Evolutionary conservation across 2,113 vertebrate species (phyloP).

Genomic region (Oreochromis spilurus): DNA sequence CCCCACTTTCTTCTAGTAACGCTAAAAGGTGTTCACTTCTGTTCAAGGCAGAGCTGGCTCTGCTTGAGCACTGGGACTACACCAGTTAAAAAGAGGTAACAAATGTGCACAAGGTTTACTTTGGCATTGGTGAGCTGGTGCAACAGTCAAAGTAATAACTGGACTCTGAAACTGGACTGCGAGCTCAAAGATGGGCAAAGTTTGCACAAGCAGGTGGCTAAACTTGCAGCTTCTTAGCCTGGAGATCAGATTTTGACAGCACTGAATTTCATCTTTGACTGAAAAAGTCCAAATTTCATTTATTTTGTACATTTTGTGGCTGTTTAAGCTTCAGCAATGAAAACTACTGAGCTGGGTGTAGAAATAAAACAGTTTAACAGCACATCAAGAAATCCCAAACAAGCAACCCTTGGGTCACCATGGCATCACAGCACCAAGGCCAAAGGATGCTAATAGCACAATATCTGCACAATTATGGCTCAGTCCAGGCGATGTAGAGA

Average conservation of each 20-base stretch:
- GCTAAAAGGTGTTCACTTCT: accelerated
- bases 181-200: neutral
- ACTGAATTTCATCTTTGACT: neutral
- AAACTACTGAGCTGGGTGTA: neutral
- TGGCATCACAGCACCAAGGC: neutral
- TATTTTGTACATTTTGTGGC: neutral
- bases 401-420: accelerated
- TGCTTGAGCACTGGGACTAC: neutral
- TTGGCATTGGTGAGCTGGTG: neutral
- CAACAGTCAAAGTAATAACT: neutral
- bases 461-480: neutral
- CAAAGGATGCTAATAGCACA: neutral
- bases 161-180: neutral
- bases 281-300: neutral
- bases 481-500: neutral
- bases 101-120: neutral
- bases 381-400: neutral
- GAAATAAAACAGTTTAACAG: accelerated
- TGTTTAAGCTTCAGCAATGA: neutral
- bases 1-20: neutral
- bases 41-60: neutral
- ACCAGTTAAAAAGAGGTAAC: neutral
- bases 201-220: neutral
- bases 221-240: neutral
- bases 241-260: neutral